Conservation (phyloP, 1,140 invertebrate species). For the Popillia japonica region DNA sequence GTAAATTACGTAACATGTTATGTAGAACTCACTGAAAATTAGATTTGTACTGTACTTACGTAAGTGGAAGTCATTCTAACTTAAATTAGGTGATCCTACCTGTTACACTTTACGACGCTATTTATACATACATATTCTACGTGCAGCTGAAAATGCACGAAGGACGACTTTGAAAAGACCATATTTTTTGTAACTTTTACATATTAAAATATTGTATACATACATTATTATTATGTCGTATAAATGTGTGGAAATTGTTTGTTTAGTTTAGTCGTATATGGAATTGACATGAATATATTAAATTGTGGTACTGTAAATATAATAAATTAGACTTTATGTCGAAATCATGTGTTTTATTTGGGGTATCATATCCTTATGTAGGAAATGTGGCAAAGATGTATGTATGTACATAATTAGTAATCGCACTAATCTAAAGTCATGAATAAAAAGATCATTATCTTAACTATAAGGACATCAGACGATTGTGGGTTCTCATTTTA, state of each 20-base stretch:
- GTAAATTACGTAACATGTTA: too few relatives aligned
- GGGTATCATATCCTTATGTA: too few relatives aligned
- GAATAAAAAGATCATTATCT: too few relatives aligned
- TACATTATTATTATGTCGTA: background rate
- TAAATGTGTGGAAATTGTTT: background rate
- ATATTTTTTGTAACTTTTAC: slow-evolving; percentile 32
- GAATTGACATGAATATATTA: background rate
- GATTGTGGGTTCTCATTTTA: too few relatives aligned
- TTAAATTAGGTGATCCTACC: background rate
- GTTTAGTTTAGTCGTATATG: background rate
- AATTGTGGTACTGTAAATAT: slow-evolving; percentile 2
- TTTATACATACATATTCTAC: background rate
- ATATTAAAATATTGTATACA: slow-evolving; percentile 2
- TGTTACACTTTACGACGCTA: background rate
- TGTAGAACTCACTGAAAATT: too few relatives aligned
- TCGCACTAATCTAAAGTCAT: too few relatives aligned
- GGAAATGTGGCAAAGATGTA: too few relatives aligned
- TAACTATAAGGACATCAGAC: too few relatives aligned
- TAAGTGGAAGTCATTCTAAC: too few relatives aligned
- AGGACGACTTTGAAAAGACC: background rate
- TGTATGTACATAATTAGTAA: too few relatives aligned
- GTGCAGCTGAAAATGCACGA: background rate
- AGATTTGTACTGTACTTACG: too few relatives aligned
- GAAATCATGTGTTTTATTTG: background rate
- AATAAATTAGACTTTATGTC: slow-evolving; percentile 12